Conservation (phyloP, 2,113 vertebrate species). For the Paraplagusia blochii region DNA sequence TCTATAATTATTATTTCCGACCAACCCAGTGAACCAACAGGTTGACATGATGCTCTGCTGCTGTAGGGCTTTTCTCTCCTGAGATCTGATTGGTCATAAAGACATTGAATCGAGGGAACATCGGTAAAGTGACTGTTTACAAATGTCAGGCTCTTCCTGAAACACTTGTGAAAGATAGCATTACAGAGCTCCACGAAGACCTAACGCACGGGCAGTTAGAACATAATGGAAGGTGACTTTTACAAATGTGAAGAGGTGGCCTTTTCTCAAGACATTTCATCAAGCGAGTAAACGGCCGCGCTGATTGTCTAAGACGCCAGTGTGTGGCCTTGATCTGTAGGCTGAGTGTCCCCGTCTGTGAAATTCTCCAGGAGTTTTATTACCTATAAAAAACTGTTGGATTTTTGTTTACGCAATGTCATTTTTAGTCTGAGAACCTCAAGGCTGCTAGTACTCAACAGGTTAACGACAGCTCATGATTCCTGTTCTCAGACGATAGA, state of each 20-base stretch:
- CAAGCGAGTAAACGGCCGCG: constrained; percentile 34
- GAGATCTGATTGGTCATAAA: constrained; percentile 43
- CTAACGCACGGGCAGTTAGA: constrained; percentile 37
- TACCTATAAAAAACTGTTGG: too few relatives aligned
- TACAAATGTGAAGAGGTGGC: constrained; percentile 72
- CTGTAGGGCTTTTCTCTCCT: constrained; percentile 11
- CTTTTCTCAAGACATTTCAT: constrained; percentile 69
- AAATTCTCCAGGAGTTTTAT: too few relatives aligned
- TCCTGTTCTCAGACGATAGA: too few relatives aligned
- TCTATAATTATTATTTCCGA: constrained; percentile 4
- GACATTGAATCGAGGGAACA: constrained; percentile 23
- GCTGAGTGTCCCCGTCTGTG: constrained; percentile 24
- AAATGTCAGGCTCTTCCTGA: constrained; percentile 66
- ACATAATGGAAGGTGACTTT: constrained; percentile 69
- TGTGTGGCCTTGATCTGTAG: constrained; percentile 13
- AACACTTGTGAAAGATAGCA: constrained; percentile 55
- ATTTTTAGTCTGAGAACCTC: too few relatives aligned
- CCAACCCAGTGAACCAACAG: constrained; percentile 19
- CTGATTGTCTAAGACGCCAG: constrained; percentile 41
- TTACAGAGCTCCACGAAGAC: constrained; percentile 45
- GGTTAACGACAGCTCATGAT: too few relatives aligned
- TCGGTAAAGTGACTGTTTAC: constrained; percentile 58
- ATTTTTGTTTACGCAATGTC: too few relatives aligned
- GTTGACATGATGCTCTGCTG: constrained; percentile 41
- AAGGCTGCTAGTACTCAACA: too few relatives aligned